Percentiles rank a stretch among this genome's conserved stretches.
These are phyloP conservation scores for Philaenus spumarius DNA, from an alignment of 1,140 invertebrate genomes.

Conservation along the genomic window DNA sequence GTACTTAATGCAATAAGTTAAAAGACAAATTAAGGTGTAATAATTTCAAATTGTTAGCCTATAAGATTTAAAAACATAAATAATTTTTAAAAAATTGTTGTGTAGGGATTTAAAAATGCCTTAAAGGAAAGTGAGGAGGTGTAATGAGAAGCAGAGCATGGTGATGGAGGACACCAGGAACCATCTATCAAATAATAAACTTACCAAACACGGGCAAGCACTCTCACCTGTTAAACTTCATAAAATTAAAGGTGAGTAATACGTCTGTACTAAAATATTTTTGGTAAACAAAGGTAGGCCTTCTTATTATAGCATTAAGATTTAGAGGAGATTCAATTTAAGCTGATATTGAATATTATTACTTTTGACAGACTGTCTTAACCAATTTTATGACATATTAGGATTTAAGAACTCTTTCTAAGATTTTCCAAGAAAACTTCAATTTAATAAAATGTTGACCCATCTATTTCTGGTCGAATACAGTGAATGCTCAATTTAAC, in stretches of 20 bases:
- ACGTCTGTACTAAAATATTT: neutral
- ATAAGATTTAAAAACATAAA: too few relatives aligned
- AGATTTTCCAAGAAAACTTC: too few relatives aligned
- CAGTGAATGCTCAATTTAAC: too few relatives aligned
- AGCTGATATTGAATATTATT: neutral
- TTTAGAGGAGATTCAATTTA: neutral
- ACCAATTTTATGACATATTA: neutral
- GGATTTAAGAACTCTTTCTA: neutral
- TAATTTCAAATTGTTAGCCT: too few relatives aligned
- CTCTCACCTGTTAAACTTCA: slow-evolving; percentile 29
- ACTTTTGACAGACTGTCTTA: neutral
- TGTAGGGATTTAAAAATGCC: too few relatives aligned
- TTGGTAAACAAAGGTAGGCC: neutral
- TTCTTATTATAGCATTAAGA: neutral
- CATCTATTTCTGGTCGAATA: too few relatives aligned
- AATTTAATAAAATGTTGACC: too few relatives aligned
- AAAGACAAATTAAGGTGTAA: too few relatives aligned
- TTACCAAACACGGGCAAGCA: slow-evolving; percentile 11
- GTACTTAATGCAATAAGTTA: too few relatives aligned
- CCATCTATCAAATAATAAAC: slow-evolving; percentile 12
- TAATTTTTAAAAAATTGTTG: too few relatives aligned
- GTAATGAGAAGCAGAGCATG: neutral
- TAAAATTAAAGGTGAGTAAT: slow-evolving; percentile 28
- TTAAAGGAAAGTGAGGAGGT: too few relatives aligned
- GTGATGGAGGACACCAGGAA: slow-evolving; percentile 17